These are phyloP conservation scores for Numenius arquata DNA, from an alignment of 2,113 vertebrate genomes.

Conservation along the genomic window DNA sequence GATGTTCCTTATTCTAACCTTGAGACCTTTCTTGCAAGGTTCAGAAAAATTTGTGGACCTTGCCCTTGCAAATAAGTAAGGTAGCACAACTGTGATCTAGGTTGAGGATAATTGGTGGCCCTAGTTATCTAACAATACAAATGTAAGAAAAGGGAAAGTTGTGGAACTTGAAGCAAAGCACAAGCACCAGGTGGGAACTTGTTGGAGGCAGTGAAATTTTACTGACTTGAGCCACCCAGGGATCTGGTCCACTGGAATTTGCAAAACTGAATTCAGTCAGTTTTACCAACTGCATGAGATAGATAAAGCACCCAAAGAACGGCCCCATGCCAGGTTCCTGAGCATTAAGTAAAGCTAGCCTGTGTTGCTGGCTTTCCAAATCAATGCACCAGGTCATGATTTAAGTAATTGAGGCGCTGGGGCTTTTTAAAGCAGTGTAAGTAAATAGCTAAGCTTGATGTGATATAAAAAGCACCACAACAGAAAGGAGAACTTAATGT, in stretches of 20 bases:
- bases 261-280: neutral
- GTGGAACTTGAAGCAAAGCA: neutral
- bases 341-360: neutral
- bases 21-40: neutral
- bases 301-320: neutral
- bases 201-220: neutral
- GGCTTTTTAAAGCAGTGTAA: neutral
- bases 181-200: neutral
- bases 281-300: neutral
- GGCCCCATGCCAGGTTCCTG: neutral
- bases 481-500: slow-evolving; percentile 50
- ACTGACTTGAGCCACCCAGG: neutral
- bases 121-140: neutral
- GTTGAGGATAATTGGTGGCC: neutral
- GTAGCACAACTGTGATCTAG: neutral
- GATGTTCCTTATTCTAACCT: neutral
- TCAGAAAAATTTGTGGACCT: neutral
- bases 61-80: neutral
- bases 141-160: neutral
- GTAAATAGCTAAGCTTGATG: slow-evolving; percentile 16
- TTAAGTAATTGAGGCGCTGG: neutral
- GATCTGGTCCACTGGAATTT: neutral
- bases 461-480: slow-evolving; percentile 46
- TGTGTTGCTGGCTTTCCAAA: neutral
- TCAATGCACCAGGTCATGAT: neutral